Base-by-base conservation (phyloP, 1,140 invertebrate genomes). In the Mya arenaria region DNA sequence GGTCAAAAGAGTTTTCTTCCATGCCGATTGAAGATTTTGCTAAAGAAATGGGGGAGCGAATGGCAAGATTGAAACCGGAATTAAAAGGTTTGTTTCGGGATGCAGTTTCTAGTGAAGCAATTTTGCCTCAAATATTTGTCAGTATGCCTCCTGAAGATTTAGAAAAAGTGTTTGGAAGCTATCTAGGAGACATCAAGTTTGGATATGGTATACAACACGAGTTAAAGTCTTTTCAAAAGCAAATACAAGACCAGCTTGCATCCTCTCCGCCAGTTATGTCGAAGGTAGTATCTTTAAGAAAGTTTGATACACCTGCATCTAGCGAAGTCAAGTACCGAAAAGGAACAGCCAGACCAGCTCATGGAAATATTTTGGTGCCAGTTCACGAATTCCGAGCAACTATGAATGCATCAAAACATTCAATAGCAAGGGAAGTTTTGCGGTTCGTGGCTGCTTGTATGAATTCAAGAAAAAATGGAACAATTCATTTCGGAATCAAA, bases 361-460 rank as follows among this genome's bases (percentile, higher is more conserved):
- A 1, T 60, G 72, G 72, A 15, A 60, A 74, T 62, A 37, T 74
- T 15, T 25, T 74, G 2, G 44, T 74, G 30, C 55, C 72, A 28
- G 58, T 36, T 37, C 72, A 74, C n/a, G 56, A 62, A 41, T 74
- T 74, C n/a, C 55, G 48, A 5, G 32, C 6, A 17, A 25, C 36
- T 19, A 19, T 8, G 13, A 3, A 36, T 36, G 32, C 28, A 34
- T 32, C 23, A 19, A 55, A 72, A 72, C 30, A 58, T 37, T 48
- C 19, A n/a, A 63, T 75, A 41, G 52, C 58, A 23, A 75, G 44
- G 36, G 36, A 63, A 34, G 58, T 62, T 44, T 10, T 75, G 19
- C 34, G 36, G 5, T 75, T 75, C 28, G n/a, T 56, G 13, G 72
- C 56, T 25, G 72, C 72, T 30, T 75, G 72, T 39, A 75, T 75